Evolutionary conservation across 53 echinoderm and acorn worm genomes (phyloP), one percentile per base, ranked within the genome.

Genomic region (Echinarachnius parma): DNA sequence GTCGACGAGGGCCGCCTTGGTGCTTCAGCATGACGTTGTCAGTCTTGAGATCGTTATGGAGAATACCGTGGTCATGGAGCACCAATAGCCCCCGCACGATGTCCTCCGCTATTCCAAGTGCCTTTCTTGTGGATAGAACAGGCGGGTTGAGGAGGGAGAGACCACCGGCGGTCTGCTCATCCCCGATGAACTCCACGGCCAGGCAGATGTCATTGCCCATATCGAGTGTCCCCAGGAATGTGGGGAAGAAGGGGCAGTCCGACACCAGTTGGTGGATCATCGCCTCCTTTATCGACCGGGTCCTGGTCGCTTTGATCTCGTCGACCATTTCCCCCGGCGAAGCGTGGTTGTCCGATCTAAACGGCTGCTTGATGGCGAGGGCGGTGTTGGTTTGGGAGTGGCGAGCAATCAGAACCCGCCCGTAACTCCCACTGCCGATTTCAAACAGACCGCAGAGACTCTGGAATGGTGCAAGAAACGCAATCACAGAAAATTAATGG

Each of bases 21-120:
- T 37, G 54, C 30, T 72, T 42, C 8, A 72, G 57, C 4, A 72
- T 37, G 0, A 72, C 74, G 46, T 72, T 72, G 35, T 72, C 57
- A 14, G 56, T 37, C 35, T 72, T 72, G 39, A 72, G 42, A 26
- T 72, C 74, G 18, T 72, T 72, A 42, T 72, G 74, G 33, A 72
- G 74, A n/a, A 72, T 55, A 2, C 74, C 74, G 36, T 56, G 42
- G 56, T 72, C 44, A 15, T 72, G 74, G 57, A 72, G 39, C 57
- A 56, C 74, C 44, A 72, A 35, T 37, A 72, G 37, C 2, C 74
- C 74, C 28, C 57, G 24, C 0, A 72, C 57, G 39, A 72, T 29
- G 27, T 72, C 74, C 28, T 72, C 74, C 14, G 74, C 74, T n/a
- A 72, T 56, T 37, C 36, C 44, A 26, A 72, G 74, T 25, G 35